Conservation (phyloP, 2,888 invertebrate species). For the Melanargia galathea region DNA sequence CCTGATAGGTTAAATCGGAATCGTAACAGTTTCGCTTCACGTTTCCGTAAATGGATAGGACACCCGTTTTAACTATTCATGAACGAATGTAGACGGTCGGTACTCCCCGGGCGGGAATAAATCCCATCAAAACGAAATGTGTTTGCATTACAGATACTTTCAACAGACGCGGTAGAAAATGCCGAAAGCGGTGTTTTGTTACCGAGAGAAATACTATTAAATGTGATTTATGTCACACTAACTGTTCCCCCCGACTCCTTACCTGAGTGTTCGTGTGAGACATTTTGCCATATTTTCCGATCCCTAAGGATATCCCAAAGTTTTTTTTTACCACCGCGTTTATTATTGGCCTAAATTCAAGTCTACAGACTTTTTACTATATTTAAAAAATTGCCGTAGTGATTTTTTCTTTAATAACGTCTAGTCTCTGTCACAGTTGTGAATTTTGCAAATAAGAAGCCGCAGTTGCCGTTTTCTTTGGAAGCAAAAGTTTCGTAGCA, state of each 20-base stretch:
- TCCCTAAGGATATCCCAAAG: conserved; percentile 8
- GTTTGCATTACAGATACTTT: conserved; percentile 28
- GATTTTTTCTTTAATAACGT: too few species aligned
- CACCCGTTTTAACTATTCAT: conserved; percentile 42
- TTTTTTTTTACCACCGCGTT: too few species aligned
- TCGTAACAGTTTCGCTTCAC: conserved; percentile 18
- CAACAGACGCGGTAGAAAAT: conserved; percentile 17
- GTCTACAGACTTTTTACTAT: background rate
- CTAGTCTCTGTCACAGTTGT: too few species aligned
- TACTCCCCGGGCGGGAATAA: conserved; percentile 37
- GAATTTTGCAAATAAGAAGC: too few species aligned
- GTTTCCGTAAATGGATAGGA: conserved; percentile 61
- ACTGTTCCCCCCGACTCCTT: background rate
- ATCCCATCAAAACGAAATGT: conserved; percentile 51
- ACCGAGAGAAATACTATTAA: conserved; percentile 17
- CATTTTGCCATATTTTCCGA: background rate
- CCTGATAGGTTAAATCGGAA: conserved; percentile 9
- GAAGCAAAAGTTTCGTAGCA: too few species aligned
- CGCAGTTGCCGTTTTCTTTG: too few species aligned
- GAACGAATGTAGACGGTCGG: conserved; percentile 33
- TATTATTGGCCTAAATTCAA: background rate
- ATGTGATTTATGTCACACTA: conserved; percentile 10
- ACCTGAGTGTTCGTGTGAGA: background rate
- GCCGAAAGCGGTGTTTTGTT: conserved; percentile 13
- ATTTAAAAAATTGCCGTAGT: too few species aligned